Evolutionary conservation across 2,797 vertebrate genomes (phyloP), one percentile per base, ranked within the genome.

Genomic region (Champsocephalus gunnari): DNA sequence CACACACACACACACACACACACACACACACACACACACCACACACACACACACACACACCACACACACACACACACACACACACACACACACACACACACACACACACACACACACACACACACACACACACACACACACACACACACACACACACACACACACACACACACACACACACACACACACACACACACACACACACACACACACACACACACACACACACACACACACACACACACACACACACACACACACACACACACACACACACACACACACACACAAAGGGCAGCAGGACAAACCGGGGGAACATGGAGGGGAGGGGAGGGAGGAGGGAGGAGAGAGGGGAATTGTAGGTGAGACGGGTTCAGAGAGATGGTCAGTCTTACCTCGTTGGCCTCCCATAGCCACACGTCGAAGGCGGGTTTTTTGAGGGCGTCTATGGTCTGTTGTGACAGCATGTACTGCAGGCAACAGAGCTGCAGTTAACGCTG

Each of bases 341-440:
- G 60, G 38, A 57, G 16, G 34, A 61, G 61, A 81, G 73, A 77
- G 7, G n/a, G 45, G n/a, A 49, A 19, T 9, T 32, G 49, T 38
- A 75, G 71, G 76, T 81, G 53, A 87, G 79, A 68, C 9, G 5
- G 70, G 61, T 71, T 66, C n/a, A 82, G 69, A 1, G 2, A 17
- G 14, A 13, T 64, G 8, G n/a, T 84, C 70, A 66, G 73, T 81
- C 92, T 92, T 94, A 97, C 96, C 96, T 97, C 96, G 0, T 96
- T 97, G 87, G 96, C 94, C 77, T 98, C 97, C 96, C 96, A 97
- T 59, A 97, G 94, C 96, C 97, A 98, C 81, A 96, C 93, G 0
- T 97, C 95, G 6, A 97, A 97, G 41, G 95, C 93, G 5, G 96
- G 96, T 85, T 96, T 97, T 89, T 96, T 92, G 57, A 98, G 95